Evolutionary conservation across 1,140 invertebrate species (phyloP), one percentile per base, ranked within the genome.

Genomic region (Sarcophaga bullata): DNA sequence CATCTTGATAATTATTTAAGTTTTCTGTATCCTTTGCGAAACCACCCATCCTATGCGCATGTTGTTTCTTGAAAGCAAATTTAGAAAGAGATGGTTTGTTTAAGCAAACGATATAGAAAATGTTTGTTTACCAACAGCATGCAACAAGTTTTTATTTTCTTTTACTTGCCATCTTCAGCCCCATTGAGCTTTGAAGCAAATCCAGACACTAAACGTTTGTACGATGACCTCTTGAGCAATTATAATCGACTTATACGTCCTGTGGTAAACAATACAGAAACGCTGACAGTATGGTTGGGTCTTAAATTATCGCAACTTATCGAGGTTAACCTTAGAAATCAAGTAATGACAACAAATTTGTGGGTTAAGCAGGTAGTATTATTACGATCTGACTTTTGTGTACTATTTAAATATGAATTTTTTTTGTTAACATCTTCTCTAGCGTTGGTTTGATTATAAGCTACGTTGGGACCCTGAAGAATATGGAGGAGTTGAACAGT

Each of bases 171-270:
- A 13, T 15, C 47, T 83, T 17, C 84, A 91, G 88, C 89, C 85
- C 90, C 84, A 82, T 90, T 85, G 91, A 93, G 90, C 91, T 92
- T 86, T 92, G 95, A 96, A 91, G 96, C 95, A 0, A 97, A 97
- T 91, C 96, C 96, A 46, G 95, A 97, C 88, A 95, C 97, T 0
- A 98, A 98, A 91, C 91, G 96, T 75, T 92, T 98, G 0, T 98
- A 98, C 86, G 97, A 98, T 90, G 97, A 98, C 90, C 92, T 98
- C 62, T 92, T 99, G 9, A 97, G 95, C 85, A 98, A 98, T 91
- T 99, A 99, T 90, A 99, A 99, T 91, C 93, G 98, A 81, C 93
- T 99, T 49, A 99, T 99, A 84, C 91, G 98, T 84, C 98, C 98
- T 0, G 97, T 99, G 52, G 94, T 94, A 13, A 98, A 99, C 90